Conservation (phyloP, 2,113 vertebrate genomes). For the Thunnus thynnus region DNA sequence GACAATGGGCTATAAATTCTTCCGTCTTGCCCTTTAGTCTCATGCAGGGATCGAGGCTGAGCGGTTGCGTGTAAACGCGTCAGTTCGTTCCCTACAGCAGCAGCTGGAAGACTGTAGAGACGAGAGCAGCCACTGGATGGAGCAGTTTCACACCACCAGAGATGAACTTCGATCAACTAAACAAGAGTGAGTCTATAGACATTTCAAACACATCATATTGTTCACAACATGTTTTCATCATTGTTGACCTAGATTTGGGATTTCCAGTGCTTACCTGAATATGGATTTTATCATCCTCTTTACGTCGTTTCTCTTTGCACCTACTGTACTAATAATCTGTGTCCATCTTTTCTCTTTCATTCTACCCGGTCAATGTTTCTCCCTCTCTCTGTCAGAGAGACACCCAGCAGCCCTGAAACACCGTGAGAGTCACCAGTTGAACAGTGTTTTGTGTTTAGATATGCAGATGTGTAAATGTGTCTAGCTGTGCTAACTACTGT, state of each 20-base stretch:
- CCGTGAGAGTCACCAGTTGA: slow-evolving; percentile 72
- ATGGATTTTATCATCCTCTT: slow-evolving; percentile 24
- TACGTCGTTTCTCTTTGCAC: slow-evolving; percentile 30
- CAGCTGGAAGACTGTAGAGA: slow-evolving; percentile 93
- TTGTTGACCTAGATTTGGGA: not conserved
- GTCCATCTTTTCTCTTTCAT: slow-evolving; percentile 55
- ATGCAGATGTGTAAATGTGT: slow-evolving; percentile 45
- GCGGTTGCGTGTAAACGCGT: slow-evolving; percentile 87
- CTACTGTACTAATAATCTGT: slow-evolving; percentile 57
- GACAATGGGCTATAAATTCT: not conserved
- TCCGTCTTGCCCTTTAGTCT: slow-evolving; percentile 79
- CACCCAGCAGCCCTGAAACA: slow-evolving; percentile 60
- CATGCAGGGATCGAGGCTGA: slow-evolving; percentile 90
- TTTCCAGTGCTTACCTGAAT: not conserved
- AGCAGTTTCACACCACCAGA: slow-evolving; percentile 92
- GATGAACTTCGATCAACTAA: slow-evolving; percentile 90
- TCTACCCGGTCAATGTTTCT: slow-evolving; percentile 51
- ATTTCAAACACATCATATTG: not conserved
- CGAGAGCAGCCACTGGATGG: slow-evolving; percentile 93
- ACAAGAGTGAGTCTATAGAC: slow-evolving; percentile 88
- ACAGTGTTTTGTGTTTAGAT: slow-evolving; percentile 57
- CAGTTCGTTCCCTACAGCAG: slow-evolving; percentile 89
- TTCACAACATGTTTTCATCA: not conserved
- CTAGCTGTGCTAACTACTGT: slow-evolving; percentile 46
- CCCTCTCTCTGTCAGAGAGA: slow-evolving; percentile 69